Evolutionary conservation across 2,888 invertebrate species (phyloP).

Genomic region (Xestobium rufovillosum): DNA sequence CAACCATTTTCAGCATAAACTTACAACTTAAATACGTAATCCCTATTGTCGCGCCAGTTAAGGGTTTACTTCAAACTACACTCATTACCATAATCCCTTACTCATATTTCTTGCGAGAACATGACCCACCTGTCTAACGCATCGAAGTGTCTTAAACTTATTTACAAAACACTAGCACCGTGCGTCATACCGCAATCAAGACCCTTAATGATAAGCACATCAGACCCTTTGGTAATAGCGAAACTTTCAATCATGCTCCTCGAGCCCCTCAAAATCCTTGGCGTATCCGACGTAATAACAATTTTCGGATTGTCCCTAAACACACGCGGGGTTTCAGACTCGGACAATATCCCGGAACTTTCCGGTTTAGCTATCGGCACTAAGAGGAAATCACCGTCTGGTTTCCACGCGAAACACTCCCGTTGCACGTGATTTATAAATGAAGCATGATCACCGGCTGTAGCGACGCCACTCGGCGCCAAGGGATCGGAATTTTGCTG

Average conservation of each 20-base stretch:
- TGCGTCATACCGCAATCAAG: slow-evolving; percentile 32
- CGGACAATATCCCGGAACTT: slow-evolving; percentile 36
- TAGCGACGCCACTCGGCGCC: slow-evolving; percentile 39
- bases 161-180: slow-evolving; percentile 36
- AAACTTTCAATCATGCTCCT: slow-evolving; percentile 40
- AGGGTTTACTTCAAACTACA: too few relatives aligned
- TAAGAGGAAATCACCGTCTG: slow-evolving; percentile 36
- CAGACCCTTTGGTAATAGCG: slow-evolving; percentile 34
- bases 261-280: slow-evolving; percentile 29
- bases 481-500: slow-evolving; percentile 35
- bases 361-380: slow-evolving; percentile 40
- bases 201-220: slow-evolving; percentile 36
- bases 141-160: too few relatives aligned
- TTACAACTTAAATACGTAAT: too few relatives aligned
- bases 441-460: slow-evolving; percentile 39
- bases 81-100: too few relatives aligned
- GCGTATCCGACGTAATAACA: slow-evolving; percentile 27
- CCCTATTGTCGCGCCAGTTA: too few relatives aligned
- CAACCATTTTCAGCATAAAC: too few relatives aligned
- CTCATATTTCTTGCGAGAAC: too few relatives aligned
- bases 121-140: too few relatives aligned
- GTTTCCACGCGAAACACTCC: slow-evolving; percentile 29
- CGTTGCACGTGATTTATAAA: slow-evolving; percentile 39
- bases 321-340: slow-evolving; percentile 24
- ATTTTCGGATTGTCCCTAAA: slow-evolving; percentile 31